Evolutionary conservation across 2,888 invertebrate genomes (phyloP).

Genomic region (Chirona hameri): DNA sequence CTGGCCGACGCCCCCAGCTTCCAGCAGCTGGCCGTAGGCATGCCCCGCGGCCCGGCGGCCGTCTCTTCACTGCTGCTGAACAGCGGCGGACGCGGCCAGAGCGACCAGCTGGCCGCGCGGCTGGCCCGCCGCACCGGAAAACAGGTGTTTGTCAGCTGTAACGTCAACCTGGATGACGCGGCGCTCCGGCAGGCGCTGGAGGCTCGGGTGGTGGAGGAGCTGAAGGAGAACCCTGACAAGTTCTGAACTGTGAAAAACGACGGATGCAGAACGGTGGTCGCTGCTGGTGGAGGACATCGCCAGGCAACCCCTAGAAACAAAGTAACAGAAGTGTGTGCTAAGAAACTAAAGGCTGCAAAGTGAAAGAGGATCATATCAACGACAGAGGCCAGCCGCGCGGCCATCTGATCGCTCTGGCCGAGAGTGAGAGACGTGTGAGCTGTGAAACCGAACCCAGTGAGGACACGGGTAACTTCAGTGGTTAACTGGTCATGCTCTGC

Average conservation of each 20-base stretch:
- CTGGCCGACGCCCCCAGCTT: not conserved
- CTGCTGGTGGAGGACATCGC: too few relatives aligned
- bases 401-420: too few relatives aligned
- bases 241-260: not conserved
- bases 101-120: not conserved
- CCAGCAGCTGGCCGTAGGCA: not conserved
- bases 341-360: too few relatives aligned
- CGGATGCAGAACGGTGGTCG: too few relatives aligned
- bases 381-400: too few relatives aligned
- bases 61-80: not conserved
- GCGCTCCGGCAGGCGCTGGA: not conserved
- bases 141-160: constrained; percentile 14
- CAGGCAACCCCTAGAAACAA: too few relatives aligned
- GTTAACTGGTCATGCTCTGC: too few relatives aligned
- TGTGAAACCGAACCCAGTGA: too few relatives aligned
- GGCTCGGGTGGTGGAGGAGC: not conserved
- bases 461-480: too few relatives aligned
- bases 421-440: too few relatives aligned
- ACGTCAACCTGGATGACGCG: constrained; percentile 1
- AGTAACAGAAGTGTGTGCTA: too few relatives aligned
- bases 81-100: not conserved
- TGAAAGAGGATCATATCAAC: too few relatives aligned
- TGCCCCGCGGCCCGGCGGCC: not conserved
- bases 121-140: constrained; percentile 2
- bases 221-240: not conserved